phyloP scores from a whole-genome alignment of 2,888 invertebrate genomes.

The Lithophane socia region DNA sequence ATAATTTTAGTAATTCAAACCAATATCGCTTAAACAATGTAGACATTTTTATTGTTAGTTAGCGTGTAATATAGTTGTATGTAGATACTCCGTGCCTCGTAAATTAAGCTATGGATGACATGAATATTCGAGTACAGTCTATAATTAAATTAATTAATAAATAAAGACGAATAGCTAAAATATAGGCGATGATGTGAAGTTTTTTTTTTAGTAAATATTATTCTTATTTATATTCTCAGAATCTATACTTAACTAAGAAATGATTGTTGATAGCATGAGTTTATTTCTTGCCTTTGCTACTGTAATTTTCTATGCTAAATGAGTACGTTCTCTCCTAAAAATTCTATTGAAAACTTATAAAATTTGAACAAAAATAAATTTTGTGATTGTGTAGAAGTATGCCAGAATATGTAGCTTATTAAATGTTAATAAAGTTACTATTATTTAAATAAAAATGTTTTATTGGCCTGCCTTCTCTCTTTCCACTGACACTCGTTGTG shows the following conservation, averaged over 20 bases:
- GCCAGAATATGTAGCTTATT: slow-evolving; percentile 50
- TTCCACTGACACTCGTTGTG: background rate
- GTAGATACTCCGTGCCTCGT: slow-evolving; percentile 67
- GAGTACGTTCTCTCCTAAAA: background rate
- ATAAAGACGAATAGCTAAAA: slow-evolving; percentile 39
- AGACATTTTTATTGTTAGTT: slow-evolving; percentile 58
- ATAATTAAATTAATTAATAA: slow-evolving; percentile 15
- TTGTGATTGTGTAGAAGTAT: slow-evolving; percentile 49
- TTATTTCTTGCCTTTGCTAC: slow-evolving; percentile 15
- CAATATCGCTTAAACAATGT: slow-evolving; percentile 42
- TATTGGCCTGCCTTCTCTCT: background rate
- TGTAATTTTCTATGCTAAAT: background rate
- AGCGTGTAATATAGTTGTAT: slow-evolving; percentile 52
- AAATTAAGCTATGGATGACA: slow-evolving; percentile 57
- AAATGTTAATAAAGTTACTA: slow-evolving; percentile 64
- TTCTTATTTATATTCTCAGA: slow-evolving; percentile 56
- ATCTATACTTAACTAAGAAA: slow-evolving; percentile 1
- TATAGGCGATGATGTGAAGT: slow-evolving; percentile 27
- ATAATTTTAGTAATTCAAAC: slow-evolving; percentile 60
- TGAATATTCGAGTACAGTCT: slow-evolving; percentile 46
- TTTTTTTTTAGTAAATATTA: slow-evolving; percentile 41
- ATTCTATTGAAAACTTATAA: slow-evolving; percentile 7
- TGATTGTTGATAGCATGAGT: slow-evolving; percentile 4
- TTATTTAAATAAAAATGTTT: slow-evolving; percentile 31
- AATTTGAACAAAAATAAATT: slow-evolving; percentile 10